Evolutionary conservation across 2,797 vertebrate genomes (phyloP), one percentile per base, ranked within the genome.

Genomic region (Pristis pectinata): DNA sequence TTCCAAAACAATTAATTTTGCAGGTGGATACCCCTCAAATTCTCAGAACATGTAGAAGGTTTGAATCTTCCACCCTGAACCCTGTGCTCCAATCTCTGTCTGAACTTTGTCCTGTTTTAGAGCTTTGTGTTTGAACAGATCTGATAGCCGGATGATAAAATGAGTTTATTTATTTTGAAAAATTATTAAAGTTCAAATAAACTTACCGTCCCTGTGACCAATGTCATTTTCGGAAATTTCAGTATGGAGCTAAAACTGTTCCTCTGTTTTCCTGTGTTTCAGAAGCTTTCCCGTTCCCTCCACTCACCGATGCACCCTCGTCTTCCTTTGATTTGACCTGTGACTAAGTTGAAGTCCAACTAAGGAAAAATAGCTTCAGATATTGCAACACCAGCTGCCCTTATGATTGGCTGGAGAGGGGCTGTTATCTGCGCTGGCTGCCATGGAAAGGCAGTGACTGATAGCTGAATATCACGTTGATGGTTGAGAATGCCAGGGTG

Each of bases 261-360:
- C 13, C 17, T 94, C 49, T 49, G 44, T 94, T 76, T 72, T 74
- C 70, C 70, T 74, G 27, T 3, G 41, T 76, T 34, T 94, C 30
- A 7, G 49, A 56, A 94, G 30, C 0, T 11, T 76, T 37, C 27
- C 34, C 11, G 11, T 53, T 41, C 56, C 93, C 49, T 49, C 49
- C 76, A 19, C 82, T 87, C 76, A 70, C 59, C 0, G 56, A n/a
- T 64, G 15, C 15, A 24, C 56, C 0, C 53, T 0, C 3, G 11
- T 95, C 94, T 64, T 0, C 67, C 95, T 95, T 92, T 83, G 93
- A 94, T 59, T 0, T 94, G 94, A 94, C 44, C 0, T 94, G 95
- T 95, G 95, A 94, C 95, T 96, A 96, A 95, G 96, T 95, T 96
- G 96, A 96, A 96, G 94, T 96, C 96, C 95, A 95, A 95, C 96